Base-by-base conservation (phyloP, 2,888 invertebrate genomes). In the Drosophila lacicola region DNA sequence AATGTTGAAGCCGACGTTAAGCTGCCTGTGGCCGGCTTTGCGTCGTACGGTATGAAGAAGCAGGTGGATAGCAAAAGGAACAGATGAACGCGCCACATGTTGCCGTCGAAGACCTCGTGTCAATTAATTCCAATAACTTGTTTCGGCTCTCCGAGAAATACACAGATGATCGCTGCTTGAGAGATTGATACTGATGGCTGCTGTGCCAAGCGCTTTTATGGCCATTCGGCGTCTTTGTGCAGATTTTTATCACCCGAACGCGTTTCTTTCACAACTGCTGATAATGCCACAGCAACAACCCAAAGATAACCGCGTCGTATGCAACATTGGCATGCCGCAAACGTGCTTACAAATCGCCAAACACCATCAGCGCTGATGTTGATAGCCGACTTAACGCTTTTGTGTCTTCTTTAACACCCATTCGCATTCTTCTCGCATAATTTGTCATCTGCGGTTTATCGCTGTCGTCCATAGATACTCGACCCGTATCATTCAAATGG, bases 71-170 rank as follows among this genome's bases (percentile, higher is more conserved):
- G 47, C 42, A 84, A 37, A 2, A 84, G 75, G 14, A 88, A 88
- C 25, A 86, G 53, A 50, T 84, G 89, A 50, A 88, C 70, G 17
- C 83, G 89, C 83, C 83, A 84, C 83, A 84, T 84, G n/a, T 33
- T 70, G 53, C 36, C 13, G 37, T 37, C 5, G 47, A 9, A 29
- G 29, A 29, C 8, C 29, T 29, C 29, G 29, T 29, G 29, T 29
- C 29, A 29, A 29, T 29, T 29, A 2, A 2, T 8, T 29, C 29
- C 29, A 29, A 29, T 29, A n/a, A 42, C 42, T 17, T 4, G 17
- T 8, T 25, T 3, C 34, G 21, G 11, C 10, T 14, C 41, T 29
- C 33, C 11, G 17, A 36, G 60, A 36, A 60, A 36, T 36, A 37
- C 19, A 61, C 36, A n/a, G 37, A 29, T 34, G 68, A 64, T 58